Percentiles rank a stretch among this genome's conserved stretches.
phyloP scores from a whole-genome alignment of 1,140 invertebrate species.

The Zaprionus tsacasi region DNA sequence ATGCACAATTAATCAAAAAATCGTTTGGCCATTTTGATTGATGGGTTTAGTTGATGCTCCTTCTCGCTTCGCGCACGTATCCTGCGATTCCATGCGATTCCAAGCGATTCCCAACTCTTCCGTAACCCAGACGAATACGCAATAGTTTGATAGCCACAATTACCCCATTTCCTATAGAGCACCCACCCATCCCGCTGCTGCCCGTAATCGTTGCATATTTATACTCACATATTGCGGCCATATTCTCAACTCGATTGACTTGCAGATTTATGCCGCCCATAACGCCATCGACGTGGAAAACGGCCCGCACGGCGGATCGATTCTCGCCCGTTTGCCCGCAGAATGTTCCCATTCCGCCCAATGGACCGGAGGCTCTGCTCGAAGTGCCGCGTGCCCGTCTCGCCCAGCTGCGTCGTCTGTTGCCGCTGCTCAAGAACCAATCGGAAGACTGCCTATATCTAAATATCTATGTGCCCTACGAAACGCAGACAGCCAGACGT shows the following conservation, averaged over 20 bases:
- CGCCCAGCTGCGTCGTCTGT: conserved; percentile 91
- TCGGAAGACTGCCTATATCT: conserved; percentile 99
- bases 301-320: conserved; percentile 91
- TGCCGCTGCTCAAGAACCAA: conserved; percentile 93
- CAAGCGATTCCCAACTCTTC: conserved; percentile 1
- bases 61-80: conserved; percentile 37
- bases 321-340: conserved; percentile 96
- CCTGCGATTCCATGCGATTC: conserved; percentile 25
- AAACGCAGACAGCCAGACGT: conserved; percentile 73
- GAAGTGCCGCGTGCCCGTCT: conserved; percentile 92
- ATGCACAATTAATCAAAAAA: conserved; percentile 79
- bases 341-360: conserved; percentile 88
- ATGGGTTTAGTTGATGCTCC: conserved; percentile 50
- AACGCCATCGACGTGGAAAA: conserved; percentile 94
- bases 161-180: not conserved
- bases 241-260: conserved; percentile 39
- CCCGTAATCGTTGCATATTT: conserved; percentile 37
- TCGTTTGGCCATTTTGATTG: conserved; percentile 71
- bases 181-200: not conserved
- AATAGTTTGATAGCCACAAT: conserved; percentile 29
- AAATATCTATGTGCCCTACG: conserved; percentile 95
- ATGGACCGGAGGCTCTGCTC: conserved; percentile 90
- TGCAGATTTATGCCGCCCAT: conserved; percentile 97
- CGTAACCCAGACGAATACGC: conserved; percentile 20
- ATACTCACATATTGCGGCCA: conserved; percentile 38